These are phyloP conservation scores for Tenthredo distinguenda DNA, from an alignment of 2,888 invertebrate species.

Conservation along the genomic window DNA sequence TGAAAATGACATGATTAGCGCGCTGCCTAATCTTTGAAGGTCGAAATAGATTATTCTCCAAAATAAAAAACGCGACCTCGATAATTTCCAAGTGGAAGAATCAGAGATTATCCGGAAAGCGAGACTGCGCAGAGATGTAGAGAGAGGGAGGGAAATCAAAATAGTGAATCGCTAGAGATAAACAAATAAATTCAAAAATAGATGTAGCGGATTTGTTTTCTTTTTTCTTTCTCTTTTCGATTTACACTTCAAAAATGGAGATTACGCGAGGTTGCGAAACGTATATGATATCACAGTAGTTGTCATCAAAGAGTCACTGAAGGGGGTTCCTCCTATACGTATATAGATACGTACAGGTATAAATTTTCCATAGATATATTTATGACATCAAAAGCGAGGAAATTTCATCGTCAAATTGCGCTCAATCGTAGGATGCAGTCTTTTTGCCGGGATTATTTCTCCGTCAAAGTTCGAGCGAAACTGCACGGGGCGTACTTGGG, in stretches of 20 bases:
- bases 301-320: neutral
- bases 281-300: neutral
- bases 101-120: neutral
- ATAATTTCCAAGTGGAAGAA: neutral
- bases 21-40: neutral
- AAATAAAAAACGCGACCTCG: neutral
- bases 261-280: conserved; percentile 8
- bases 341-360: too few relatives aligned
- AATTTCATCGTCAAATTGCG: neutral
- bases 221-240: neutral
- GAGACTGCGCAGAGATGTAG: neutral
- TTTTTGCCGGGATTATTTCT: neutral
- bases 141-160: neutral
- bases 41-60: neutral
- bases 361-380: neutral
- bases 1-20: neutral
- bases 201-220: neutral
- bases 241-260: neutral
- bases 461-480: neutral
- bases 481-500: too few relatives aligned
- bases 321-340: neutral
- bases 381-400: neutral
- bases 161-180: neutral
- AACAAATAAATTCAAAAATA: conserved; percentile 10
- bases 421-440: neutral